Base-by-base conservation (phyloP, 2,797 vertebrate genomes). In the Adelosebastes latens region DNA sequence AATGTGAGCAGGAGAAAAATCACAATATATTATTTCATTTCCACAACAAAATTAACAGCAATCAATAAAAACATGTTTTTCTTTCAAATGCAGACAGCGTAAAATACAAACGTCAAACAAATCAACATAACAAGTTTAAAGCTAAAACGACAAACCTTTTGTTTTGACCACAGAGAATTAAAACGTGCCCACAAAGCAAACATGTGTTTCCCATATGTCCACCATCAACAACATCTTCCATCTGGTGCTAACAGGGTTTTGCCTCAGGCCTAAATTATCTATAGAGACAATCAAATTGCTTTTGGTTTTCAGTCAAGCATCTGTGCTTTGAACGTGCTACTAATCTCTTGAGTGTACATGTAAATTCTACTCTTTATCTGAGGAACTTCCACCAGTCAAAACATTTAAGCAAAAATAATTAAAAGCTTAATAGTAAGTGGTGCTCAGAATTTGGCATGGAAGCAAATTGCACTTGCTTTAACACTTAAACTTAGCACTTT, bases 21-120 rank as follows among this genome's bases (percentile, higher is more conserved):
- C 66, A 71, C 74, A 91, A 94, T 95, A 95, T 95, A 95, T 95
- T 94, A 94, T 92, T 92, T 89, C 64, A 92, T 81, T 93, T 83
- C 70, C 86, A 87, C 75, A 80, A 89, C 68, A 91, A 58, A 71
- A 60, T 80, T 7, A 86, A 80, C 32, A 80, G 64, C 39, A 88
- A 87, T 81, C 71, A 85, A 77, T 67, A 60, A 75, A 78, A 81
- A 72, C 55, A 67, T 58, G 52, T 20, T 31, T 71, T 84, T 75
- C 77, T 66, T 85, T 72, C 16, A 78, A 87, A 88, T 82, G 71
- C 69, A 79, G 72, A 82, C 63, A 60, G 58, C 24, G 64, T 60
- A 69, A 79, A 85, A 81, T 58, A 77, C n/a, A 82, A 86, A 81
- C 7, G 36, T 77, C 14, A 86, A 60, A 89, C 64, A 81, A 59